These are phyloP conservation scores for Trinorchestia longiramus DNA, from an alignment of 1,140 invertebrate genomes.

Conservation along the genomic window DNA sequence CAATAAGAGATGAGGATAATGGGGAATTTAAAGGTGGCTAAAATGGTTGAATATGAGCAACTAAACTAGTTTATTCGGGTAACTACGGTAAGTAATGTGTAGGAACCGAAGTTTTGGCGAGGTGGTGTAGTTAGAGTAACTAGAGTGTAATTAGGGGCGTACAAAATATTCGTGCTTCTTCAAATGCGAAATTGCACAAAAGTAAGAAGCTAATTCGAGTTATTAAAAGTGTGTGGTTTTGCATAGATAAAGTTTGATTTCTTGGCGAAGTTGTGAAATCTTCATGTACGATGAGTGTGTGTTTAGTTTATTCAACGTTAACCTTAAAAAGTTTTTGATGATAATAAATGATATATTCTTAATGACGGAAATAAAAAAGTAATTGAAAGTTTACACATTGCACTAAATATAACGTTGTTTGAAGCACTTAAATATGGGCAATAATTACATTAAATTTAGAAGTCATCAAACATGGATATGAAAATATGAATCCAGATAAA, in stretches of 20 bases:
- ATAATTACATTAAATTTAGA: no score
- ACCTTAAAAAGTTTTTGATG: neutral
- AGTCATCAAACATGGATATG: no score
- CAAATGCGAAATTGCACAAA: neutral
- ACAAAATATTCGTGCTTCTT: neutral
- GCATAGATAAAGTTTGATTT: neutral
- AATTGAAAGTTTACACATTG: no score
- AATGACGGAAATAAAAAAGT: no score
- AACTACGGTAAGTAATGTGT: neutral
- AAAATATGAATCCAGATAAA: no score
- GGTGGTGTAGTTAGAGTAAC: neutral
- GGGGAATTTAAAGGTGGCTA: no score
- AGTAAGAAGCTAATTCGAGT: neutral
- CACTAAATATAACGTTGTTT: no score
- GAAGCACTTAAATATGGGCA: no score
- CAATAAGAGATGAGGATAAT: no score
- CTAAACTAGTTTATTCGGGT: neutral
- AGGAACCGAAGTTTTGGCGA: neutral
- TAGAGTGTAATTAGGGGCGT: neutral
- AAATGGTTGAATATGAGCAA: no score
- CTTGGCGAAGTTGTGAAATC: neutral
- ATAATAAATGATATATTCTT: no score
- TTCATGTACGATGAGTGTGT: neutral
- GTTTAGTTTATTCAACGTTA: neutral
- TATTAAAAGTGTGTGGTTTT: neutral